phyloP scores from a whole-genome alignment of 2,888 invertebrate genomes.

The Halictus ligatus region DNA sequence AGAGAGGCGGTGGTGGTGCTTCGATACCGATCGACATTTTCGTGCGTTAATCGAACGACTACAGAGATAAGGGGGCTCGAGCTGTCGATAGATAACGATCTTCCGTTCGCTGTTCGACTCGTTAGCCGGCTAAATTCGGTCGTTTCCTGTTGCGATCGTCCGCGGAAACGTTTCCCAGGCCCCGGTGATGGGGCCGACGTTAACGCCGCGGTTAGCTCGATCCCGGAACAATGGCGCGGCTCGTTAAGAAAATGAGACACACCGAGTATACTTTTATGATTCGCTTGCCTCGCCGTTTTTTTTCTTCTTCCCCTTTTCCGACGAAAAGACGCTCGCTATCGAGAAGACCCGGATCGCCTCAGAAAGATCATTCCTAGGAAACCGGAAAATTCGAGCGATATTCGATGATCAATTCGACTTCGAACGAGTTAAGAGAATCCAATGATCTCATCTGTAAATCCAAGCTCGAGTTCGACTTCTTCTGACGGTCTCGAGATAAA shows the following conservation, averaged over 20 bases:
- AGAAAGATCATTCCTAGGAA: neutral
- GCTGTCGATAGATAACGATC: constrained; percentile 29
- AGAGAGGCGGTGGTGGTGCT: neutral
- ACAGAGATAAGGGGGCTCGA: constrained; percentile 30
- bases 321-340: no score
- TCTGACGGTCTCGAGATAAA: neutral
- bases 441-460: no score
- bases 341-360: neutral
- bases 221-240: constrained; percentile 28
- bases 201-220: constrained; percentile 37
- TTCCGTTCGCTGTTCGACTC: constrained; percentile 34
- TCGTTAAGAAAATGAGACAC: constrained; percentile 18
- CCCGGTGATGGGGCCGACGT: constrained; percentile 26
- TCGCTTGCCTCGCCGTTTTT: neutral
- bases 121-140: constrained; percentile 46
- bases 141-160: constrained; percentile 37
- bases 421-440: neutral
- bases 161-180: constrained; percentile 37
- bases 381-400: neutral
- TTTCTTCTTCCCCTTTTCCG: neutral
- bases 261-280: neutral
- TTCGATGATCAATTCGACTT: neutral
- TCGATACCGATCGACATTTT: constrained; percentile 44
- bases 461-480: neutral
- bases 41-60: constrained; percentile 38